phyloP scores from a whole-genome alignment of 2,797 vertebrate genomes.

The Microtus agrestis region DNA sequence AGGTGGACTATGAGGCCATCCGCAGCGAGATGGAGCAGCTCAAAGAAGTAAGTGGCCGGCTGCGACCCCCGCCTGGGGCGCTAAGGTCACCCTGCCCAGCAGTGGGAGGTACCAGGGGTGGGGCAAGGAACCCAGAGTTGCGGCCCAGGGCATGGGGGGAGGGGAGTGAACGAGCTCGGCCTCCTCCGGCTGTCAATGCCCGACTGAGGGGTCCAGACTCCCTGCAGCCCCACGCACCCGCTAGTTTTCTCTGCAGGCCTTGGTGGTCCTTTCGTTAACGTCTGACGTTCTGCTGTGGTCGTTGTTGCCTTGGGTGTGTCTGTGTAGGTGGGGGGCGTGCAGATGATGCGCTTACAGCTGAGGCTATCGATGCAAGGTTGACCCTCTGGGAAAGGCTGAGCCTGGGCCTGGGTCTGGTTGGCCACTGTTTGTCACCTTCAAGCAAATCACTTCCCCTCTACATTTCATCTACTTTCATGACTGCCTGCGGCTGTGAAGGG shows the following conservation, averaged over 20 bases:
- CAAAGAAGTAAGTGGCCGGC: constrained; percentile 91
- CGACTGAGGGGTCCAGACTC: not conserved
- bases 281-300: not conserved
- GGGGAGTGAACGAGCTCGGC: not conserved
- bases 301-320: not conserved
- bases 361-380: not conserved
- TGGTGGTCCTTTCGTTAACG: not conserved
- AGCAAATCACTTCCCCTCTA: not conserved
- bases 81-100: constrained; percentile 34
- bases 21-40: constrained; percentile 96
- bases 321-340: not conserved
- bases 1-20: constrained; percentile 94
- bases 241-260: not conserved
- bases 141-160: not conserved
- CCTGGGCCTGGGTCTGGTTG: not conserved
- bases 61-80: not conserved
- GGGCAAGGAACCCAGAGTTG: not conserved
- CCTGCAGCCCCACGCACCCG: not conserved
- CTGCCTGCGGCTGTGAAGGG: not conserved
- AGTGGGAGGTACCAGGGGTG: not conserved
- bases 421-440: not conserved
- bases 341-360: not conserved
- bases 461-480: not conserved
- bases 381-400: not conserved
- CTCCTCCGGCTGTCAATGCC: not conserved